These are phyloP conservation scores for Psococerastis gibbosa DNA, from an alignment of 2,888 invertebrate genomes.

Conservation along the genomic window DNA sequence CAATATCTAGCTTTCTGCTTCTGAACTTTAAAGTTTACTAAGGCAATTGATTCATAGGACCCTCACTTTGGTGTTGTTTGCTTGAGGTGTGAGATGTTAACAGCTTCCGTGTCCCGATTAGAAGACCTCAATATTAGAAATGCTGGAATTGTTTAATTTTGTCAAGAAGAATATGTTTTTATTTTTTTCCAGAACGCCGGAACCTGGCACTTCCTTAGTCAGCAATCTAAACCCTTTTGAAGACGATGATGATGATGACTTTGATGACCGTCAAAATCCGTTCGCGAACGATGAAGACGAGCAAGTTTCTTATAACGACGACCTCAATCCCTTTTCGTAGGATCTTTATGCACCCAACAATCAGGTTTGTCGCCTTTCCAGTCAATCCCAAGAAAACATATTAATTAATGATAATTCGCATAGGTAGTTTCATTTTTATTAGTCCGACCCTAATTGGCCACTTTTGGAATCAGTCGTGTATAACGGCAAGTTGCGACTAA, in stretches of 20 bases:
- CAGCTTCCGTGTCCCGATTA: background rate
- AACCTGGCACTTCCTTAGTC: background rate
- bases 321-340: constrained; percentile 48
- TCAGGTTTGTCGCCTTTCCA: too few relatives aligned
- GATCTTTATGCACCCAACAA: too few relatives aligned
- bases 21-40: too few relatives aligned
- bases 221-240: constrained; percentile 15
- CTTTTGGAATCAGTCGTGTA: too few relatives aligned
- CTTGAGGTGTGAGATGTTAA: background rate
- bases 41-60: background rate
- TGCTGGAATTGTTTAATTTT: background rate
- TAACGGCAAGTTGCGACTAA: too few relatives aligned
- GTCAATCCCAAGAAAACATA: too few relatives aligned
- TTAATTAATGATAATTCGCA: too few relatives aligned
- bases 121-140: background rate
- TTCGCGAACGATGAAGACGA: constrained; percentile 29
- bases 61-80: background rate
- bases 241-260: constrained; percentile 15
- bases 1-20: too few relatives aligned
- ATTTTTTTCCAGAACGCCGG: background rate
- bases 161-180: background rate
- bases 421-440: too few relatives aligned
- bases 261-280: constrained; percentile 34
- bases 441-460: too few relatives aligned
- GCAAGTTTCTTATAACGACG: constrained; percentile 37